A percentile compares a stretch with the other conserved stretches of the same genome.
These are phyloP conservation scores for Hafferia zeledoni DNA, from an alignment of 2,797 vertebrate genomes.

Conservation along the genomic window DNA sequence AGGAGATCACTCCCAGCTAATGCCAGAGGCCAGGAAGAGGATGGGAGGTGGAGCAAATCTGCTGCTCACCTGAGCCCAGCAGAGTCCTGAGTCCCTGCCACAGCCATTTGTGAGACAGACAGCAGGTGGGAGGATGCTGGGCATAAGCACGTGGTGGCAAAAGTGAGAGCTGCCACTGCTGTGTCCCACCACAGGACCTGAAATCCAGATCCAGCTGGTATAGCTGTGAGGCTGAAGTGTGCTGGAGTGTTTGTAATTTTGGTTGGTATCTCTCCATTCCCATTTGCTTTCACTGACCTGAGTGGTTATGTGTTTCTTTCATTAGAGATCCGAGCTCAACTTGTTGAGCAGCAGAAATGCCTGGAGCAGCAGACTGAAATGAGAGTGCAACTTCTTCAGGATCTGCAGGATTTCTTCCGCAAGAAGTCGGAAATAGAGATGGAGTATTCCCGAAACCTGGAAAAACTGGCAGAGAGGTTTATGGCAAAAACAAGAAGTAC, in stretches of 20 bases:
- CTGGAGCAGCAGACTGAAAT: constrained; percentile 98
- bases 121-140: neutral
- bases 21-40: neutral
- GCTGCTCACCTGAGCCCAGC: neutral
- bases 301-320: constrained; percentile 50
- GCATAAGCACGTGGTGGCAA: fast-evolving
- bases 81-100: neutral
- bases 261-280: neutral
- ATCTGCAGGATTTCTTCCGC: constrained; percentile 98
- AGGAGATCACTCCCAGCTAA: neutral
- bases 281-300: neutral
- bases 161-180: neutral
- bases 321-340: constrained; percentile 93
- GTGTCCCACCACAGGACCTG: neutral
- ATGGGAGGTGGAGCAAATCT: neutral
- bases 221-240: neutral
- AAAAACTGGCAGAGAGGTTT: constrained; percentile 96
- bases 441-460: constrained; percentile 96
- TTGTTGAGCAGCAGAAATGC: constrained; percentile 98
- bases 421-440: constrained; percentile 98
- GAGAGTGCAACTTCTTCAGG: constrained; percentile 95
- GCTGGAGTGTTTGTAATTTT: neutral
- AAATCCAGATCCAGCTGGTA: neutral
- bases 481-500: constrained; percentile 99
- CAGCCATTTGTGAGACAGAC: neutral